phyloP scores from a whole-genome alignment of 1,140 invertebrate genomes.

The Drosophila micromelanica region DNA sequence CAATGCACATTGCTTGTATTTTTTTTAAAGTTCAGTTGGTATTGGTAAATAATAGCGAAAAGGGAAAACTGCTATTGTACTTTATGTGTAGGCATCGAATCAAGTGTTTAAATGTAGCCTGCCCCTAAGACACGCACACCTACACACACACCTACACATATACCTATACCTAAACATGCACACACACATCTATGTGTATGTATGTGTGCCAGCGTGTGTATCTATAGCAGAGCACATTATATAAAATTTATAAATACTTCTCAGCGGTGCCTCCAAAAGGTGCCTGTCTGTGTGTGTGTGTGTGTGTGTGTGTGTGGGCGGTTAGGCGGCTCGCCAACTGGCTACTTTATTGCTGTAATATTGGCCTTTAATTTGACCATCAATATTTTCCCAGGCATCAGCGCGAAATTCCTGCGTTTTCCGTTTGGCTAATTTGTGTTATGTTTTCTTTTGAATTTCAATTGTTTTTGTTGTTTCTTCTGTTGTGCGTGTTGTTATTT shows the following conservation, averaged over 20 bases:
- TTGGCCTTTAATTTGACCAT: conserved; percentile 80
- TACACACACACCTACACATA: too few species aligned
- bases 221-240: conserved; percentile 61
- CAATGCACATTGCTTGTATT: conserved; percentile 38
- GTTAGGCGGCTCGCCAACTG: conserved; percentile 33
- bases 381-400: conserved; percentile 57
- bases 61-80: conserved; percentile 73
- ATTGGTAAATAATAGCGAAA: conserved; percentile 79
- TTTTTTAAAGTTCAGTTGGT: conserved; percentile 75
- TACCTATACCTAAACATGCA: too few species aligned
- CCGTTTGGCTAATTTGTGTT: conserved; percentile 71
- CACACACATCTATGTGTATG: neutral
- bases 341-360: conserved; percentile 79
- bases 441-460: conserved; percentile 56
- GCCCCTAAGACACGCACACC: neutral
- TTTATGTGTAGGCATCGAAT: conserved; percentile 58
- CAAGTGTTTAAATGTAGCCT: conserved; percentile 26
- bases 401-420: conserved; percentile 48
- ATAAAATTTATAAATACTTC: conserved; percentile 82
- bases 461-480: conserved; percentile 28
- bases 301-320: conserved; percentile 32
- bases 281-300: conserved; percentile 17
- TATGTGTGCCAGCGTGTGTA: conserved; percentile 27
- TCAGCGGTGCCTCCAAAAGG: conserved; percentile 63
- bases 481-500: conserved; percentile 6